Base-by-base conservation (phyloP, 2,113 vertebrate species). In the Hylia prasina region DNA sequence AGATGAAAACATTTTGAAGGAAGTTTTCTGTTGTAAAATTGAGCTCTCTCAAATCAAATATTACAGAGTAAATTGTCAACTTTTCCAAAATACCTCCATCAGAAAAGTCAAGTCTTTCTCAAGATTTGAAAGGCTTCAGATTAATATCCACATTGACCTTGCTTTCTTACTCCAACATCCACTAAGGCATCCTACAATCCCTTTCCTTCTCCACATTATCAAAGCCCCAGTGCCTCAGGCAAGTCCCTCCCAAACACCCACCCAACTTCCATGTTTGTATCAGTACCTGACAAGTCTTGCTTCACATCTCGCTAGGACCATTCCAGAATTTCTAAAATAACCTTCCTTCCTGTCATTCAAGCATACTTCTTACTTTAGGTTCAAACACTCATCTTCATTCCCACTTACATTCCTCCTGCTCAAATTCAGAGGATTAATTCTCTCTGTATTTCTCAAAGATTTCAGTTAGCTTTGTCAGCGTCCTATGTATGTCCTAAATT, bases 401-500 rank as follows among this genome's bases (percentile, higher is more conserved):
- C 28, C 4, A 5, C 22, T 69, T 65, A 44, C 20, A 61, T 40
- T 73, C 15, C 33, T 78, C 17, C 66, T 57, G 40, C 45, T 89
- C 42, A 87, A 27, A 66, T 51, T 66, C 72, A 70, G 47, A 58
- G 27, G 25, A 80, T 57, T 86, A 75, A 48, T 11, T 66, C 20
- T 48, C 22, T 21, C 8, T 6, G 1, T 45, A 30, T 64, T 37
- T 69, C 54, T 66, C 25, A 75, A 73, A 73, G 61, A 45, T 24
- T 73, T 50, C 40, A 86, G n/a, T 37, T 66, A 77, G 39, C 48
- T 78, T 47, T 70, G 39, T 39, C 39, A 58, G n/a, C 2, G 1
- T 44, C 40, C 23, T 68, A 60, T 0, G 0, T 21, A 40, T 2
- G 6, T 53, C 17, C 45, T 65, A 44, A 31, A 21, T 53, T 61